These are phyloP conservation scores for Lepidocyrtoides sp. DNA, from an alignment of 2,888 invertebrate genomes.

Conservation along the genomic window DNA sequence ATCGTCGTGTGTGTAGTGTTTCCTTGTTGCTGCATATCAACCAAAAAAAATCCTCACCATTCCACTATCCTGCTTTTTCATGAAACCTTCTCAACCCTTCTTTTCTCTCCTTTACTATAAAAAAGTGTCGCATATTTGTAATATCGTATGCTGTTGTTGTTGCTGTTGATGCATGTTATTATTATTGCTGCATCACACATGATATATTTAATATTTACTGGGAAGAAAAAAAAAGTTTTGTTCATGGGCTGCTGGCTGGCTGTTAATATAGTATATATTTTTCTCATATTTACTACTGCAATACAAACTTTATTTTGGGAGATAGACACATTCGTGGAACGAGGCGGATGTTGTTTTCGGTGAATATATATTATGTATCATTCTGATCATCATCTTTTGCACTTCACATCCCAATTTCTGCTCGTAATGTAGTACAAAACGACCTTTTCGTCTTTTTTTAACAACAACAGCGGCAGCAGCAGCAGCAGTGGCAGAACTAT, in stretches of 20 bases:
- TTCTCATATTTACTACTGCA: not conserved
- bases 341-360: conserved; percentile 42
- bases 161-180: conserved; percentile 66
- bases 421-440: conserved; percentile 54
- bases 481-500: not conserved
- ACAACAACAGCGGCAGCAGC: conserved; percentile 6
- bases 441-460: conserved; percentile 46
- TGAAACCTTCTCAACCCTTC: conserved; percentile 12
- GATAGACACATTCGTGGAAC: not conserved
- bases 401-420: conserved; percentile 54
- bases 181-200: conserved; percentile 61
- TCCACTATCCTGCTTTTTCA: not conserved
- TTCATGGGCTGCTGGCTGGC: not conserved
- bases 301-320: not conserved
- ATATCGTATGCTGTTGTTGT: conserved; percentile 32
- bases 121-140: conserved; percentile 54
- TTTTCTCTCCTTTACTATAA: not conserved
- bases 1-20: not conserved
- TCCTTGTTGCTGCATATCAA: not conserved
- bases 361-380: conserved; percentile 52
- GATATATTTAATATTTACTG: conserved; percentile 48
- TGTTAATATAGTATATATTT: too few relatives aligned
- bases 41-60: not conserved
- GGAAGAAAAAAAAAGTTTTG: not conserved
- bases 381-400: conserved; percentile 46